phyloP scores from a whole-genome alignment of 2,113 vertebrate species.

The human (Homo sapiens) region GRCh38 chrX:33553501-33554000 shows the following conservation, averaged over 20 bases:
- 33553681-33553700: background rate
- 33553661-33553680: background rate
- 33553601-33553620: background rate
- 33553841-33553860: background rate
- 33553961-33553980: background rate
- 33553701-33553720: background rate
- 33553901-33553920: background rate
- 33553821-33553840: background rate
- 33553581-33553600: background rate
- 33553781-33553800: background rate
- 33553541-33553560: background rate
- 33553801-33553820: background rate
- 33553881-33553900: background rate
- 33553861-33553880: background rate
- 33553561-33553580: background rate
- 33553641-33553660: background rate
- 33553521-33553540: background rate
- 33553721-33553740: background rate
- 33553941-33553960: background rate
- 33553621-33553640: background rate
- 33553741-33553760: background rate
- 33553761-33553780: background rate
- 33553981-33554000: background rate
- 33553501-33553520: background rate
- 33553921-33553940: background rate